These are phyloP conservation scores for Globicephala melas DNA, from an alignment of 2,113 vertebrate genomes.

Conservation along the genomic window DNA sequence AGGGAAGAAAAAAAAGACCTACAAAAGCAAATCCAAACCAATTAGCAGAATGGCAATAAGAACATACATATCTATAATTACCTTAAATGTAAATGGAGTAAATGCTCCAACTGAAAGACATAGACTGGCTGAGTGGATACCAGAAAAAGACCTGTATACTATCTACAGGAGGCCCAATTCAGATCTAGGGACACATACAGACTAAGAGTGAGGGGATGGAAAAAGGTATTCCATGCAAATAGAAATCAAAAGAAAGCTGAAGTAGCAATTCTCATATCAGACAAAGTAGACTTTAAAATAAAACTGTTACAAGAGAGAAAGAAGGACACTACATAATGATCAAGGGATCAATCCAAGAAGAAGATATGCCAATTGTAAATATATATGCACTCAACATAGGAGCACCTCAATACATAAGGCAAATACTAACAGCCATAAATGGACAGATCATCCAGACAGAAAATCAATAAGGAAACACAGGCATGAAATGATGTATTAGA, in stretches of 20 bases:
- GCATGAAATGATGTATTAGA: neutral
- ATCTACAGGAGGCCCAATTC: neutral
- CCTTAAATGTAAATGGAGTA: neutral
- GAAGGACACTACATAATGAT: neutral
- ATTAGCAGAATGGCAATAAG: neutral
- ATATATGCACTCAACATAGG: neutral
- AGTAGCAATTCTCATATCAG: too few species aligned
- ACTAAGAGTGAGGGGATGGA: too few species aligned
- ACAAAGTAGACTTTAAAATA: too few species aligned
- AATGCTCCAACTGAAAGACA: neutral
- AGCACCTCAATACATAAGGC: neutral
- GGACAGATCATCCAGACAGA: neutral
- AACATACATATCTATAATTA: neutral
- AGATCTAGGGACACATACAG: too few species aligned
- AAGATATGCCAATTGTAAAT: neutral
- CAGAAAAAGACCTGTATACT: neutral
- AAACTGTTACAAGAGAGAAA: too few species aligned
- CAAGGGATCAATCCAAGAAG: neutral
- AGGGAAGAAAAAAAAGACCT: neutral
- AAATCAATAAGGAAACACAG: neutral
- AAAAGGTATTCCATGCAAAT: too few species aligned
- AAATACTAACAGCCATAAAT: neutral
- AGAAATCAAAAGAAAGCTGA: too few species aligned
- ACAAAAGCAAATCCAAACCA: neutral
- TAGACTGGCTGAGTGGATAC: neutral